Base-by-base conservation (phyloP, 2,888 invertebrate genomes). In the Cecidostiba fungosa region DNA sequence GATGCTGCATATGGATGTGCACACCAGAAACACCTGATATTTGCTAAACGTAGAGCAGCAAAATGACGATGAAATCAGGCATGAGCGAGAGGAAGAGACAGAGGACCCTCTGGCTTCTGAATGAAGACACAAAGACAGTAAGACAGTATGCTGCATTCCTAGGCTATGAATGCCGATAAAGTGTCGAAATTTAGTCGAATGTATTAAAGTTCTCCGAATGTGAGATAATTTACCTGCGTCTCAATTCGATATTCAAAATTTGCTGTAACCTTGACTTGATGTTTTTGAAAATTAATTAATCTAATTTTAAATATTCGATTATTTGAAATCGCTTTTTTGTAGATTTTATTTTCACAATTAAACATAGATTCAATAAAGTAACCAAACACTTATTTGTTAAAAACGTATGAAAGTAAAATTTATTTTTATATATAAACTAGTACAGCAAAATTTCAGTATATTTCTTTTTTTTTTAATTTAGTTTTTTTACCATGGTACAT, bases 21-120 rank as follows among this genome's bases (percentile, higher is more conserved):
- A 87, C 16, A 19, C 69, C 0, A 73, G 80, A 36, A 77, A 19
- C 23, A 78, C 85, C 72, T 87, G 87, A 85, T 85, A 23, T 59
- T 54, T 29, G 39, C 10, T 50, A 39, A 0, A 36, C 1, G 16
- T 1, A 1, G 36, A 81, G 14, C 8, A 47, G 0, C 39, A 76
- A 14, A 32, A 16, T 1, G 12, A 74, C 2, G 10, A 54, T 29
- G 3, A 36, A 12, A 23, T 23, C 8, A 29, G 73, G 4, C 6
- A 72, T 1, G 54, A 77, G 14, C 16, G n/a, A 3, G 26, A 66
- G 0, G 74, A 69, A 14, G 77, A 77, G 43, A 39, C 72, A 32
- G n/a, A 47, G 0, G 84, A 80, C 54, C 74, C 79, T 62, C 50
- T 79, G 16, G 79, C 74, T 86, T 72, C 62, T 14, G 26, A 14